A percentile compares a stretch with the other conserved stretches of the same genome.
These are phyloP conservation scores for Trichogramma evanescens DNA, from an alignment of 2,888 invertebrate genomes.

Conservation along the genomic window DNA sequence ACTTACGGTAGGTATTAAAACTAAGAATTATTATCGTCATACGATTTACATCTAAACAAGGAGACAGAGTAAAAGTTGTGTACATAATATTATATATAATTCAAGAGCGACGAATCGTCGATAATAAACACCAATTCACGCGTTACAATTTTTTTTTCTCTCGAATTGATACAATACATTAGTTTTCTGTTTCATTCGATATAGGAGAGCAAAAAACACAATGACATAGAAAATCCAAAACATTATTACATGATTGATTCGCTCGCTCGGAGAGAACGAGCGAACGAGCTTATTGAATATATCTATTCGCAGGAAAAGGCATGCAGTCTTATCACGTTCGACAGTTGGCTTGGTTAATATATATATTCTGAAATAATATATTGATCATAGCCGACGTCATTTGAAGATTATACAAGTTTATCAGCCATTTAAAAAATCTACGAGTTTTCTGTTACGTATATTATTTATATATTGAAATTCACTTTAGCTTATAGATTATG, in stretches of 20 bases:
- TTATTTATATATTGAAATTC: no score
- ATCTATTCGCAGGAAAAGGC: constrained; percentile 18
- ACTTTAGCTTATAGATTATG: not conserved
- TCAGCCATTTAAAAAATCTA: constrained; percentile 12
- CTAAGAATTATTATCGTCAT: no score
- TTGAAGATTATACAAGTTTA: constrained; percentile 10
- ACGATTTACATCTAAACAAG: no score
- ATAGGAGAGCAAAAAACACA: not conserved
- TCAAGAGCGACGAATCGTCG: no score
- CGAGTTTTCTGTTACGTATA: not conserved
- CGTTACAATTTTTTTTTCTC: not conserved
- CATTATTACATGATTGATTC: no score
- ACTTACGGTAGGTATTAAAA: no score
- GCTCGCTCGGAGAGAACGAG: not conserved
- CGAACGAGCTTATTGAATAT: not conserved
- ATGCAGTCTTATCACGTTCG: constrained; percentile 24
- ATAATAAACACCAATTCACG: no score
- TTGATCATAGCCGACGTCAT: not conserved
- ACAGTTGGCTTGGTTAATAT: not conserved
- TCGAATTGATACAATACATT: not conserved
- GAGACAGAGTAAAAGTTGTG: no score
- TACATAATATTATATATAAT: no score
- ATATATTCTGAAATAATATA: no score
- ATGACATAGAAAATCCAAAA: no score
- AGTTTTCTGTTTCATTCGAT: no score